Base-by-base conservation (phyloP, 1,140 invertebrate species). In the Calliphora vicina region DNA sequence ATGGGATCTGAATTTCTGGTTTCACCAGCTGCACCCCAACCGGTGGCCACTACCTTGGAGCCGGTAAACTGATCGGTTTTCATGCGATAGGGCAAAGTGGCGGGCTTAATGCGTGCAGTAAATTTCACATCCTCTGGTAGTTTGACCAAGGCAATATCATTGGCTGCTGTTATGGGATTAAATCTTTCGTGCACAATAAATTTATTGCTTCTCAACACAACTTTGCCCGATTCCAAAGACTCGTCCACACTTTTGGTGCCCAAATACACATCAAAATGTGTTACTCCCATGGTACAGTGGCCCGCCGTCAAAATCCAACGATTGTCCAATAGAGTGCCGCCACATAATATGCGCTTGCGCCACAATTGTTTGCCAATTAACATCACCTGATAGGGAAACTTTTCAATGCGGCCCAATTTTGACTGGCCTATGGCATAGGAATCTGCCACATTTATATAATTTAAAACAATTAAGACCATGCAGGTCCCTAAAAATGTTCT, bases 241-340 rank as follows among this genome's bases (percentile, higher is more conserved):
- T 89, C 87, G n/a, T 90, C 85, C 0, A 90, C 86, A 26, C 87
- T 89, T 42, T 87, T 83, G 5, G 89, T 89, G 42, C 89, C 89
- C 86, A 90, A 15, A 25, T 90, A 90, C 1, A 90, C 85, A 78
- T 90, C 89, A 57, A 85, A 90, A 15, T 89, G 88, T 25, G 88
- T 89, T 35, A 90, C 89, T 0, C 89, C 89, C 86, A 95, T 96
- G 25, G 96, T 92, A 86, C 95, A 96, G 87, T 96, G 95, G 73
- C 95, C 95, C 15, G 95, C 95, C 15, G 95, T 96, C 27, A 96
- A 89, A 29, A 96, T 92, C 89, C 95, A 94, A 5, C 93, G 91
- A 1, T 92, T 87, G 84, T 95, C 94, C 82, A 96, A 93, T 15
- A 96, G 88, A 0, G 95, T 95, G 81, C 95, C 95, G 50, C 95